Percentiles rank a stretch among this genome's conserved stretches.
phyloP scores from a whole-genome alignment of 2,113 vertebrate genomes.

The Erinaceus europaeus region DNA sequence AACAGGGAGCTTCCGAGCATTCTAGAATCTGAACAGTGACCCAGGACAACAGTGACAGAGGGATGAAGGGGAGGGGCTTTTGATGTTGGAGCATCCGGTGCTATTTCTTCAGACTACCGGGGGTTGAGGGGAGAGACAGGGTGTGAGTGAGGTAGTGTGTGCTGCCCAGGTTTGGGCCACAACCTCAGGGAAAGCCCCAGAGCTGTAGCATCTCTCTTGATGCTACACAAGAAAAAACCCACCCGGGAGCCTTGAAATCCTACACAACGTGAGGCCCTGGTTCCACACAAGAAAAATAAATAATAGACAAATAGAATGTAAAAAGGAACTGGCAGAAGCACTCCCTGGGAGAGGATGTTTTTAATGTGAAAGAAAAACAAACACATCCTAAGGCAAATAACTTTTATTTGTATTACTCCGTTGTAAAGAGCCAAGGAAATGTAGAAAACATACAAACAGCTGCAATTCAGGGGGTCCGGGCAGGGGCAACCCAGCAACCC shows the following conservation, averaged over 20 bases:
- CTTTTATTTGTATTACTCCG: conserved; percentile 64
- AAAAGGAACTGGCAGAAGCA: not conserved
- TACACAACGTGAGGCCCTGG: too few relatives aligned
- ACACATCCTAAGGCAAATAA: conserved; percentile 29
- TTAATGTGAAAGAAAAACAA: not conserved
- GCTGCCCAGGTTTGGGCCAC: too few relatives aligned
- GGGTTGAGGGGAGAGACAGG: too few relatives aligned
- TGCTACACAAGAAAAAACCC: too few relatives aligned
- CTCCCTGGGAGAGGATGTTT: not conserved
- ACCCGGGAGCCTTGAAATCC: too few relatives aligned
- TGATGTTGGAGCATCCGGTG: not conserved
- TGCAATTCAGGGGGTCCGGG: not conserved
- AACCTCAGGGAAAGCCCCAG: too few relatives aligned
- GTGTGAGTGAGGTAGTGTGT: too few relatives aligned
- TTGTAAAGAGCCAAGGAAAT: conserved; percentile 32
- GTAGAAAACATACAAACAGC: conserved; percentile 38
- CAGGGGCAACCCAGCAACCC: not conserved
- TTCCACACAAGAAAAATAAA: too few relatives aligned
- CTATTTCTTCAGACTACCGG: not conserved
- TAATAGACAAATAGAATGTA: not conserved
- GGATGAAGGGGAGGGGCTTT: not conserved
- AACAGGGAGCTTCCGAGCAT: not conserved
- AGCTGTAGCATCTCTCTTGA: too few relatives aligned
- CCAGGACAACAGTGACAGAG: not conserved
- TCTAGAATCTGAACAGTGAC: not conserved